Conservation (phyloP, 2,113 vertebrate genomes). For the Nansenia antarctica region DNA sequence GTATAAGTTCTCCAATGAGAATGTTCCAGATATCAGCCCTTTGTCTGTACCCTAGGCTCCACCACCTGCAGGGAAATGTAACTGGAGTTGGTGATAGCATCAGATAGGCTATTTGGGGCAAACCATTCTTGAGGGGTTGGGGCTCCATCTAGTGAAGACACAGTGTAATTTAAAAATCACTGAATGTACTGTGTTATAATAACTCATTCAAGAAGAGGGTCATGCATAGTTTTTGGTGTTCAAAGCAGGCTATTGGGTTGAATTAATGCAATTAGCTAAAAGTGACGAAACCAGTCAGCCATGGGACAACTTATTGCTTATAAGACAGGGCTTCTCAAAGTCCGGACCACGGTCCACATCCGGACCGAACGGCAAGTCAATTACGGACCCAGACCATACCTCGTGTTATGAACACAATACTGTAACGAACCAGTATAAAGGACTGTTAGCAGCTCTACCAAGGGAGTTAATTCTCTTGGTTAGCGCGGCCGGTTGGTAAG, state of each 20-base stretch:
- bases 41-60: too few species aligned
- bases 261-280: not conserved
- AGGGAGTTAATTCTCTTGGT: too few species aligned
- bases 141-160: conserved; percentile 22
- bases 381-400: too few species aligned
- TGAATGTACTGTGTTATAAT: not conserved
- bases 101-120: not conserved
- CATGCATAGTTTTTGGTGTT: not conserved
- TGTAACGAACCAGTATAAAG: too few species aligned
- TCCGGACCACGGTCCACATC: too few species aligned
- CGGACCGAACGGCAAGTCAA: too few species aligned
- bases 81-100: not conserved
- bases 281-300: not conserved
- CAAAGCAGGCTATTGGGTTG: not conserved
- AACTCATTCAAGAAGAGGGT: too few species aligned
- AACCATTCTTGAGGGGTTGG: not conserved
- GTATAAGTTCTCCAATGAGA: not conserved
- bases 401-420: too few species aligned
- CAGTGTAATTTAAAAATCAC: not conserved
- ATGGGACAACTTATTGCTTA: not conserved
- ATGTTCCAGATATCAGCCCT: not conserved
- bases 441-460: too few species aligned
- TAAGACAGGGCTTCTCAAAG: too few species aligned
- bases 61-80: not conserved
- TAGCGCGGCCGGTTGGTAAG: too few species aligned